Evolutionary conservation across 2,797 vertebrate genomes (phyloP).

Genomic region (Parauchenoglanis ngamensis): DNA sequence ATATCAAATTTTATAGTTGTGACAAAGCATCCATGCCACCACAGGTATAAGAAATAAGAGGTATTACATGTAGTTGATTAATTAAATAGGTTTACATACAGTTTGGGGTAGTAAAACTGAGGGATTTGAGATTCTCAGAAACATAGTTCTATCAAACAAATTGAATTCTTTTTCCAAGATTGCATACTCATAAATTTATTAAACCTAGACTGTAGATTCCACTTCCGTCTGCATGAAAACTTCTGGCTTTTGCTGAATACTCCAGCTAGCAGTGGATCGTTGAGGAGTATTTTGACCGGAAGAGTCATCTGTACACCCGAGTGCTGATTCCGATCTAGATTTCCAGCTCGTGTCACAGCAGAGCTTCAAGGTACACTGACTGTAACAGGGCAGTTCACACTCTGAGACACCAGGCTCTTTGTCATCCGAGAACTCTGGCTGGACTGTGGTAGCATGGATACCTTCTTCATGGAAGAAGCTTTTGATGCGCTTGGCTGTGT

Average conservation of each 20-base stretch:
- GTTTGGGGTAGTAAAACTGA: neutral
- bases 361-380: constrained; percentile 84
- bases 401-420: constrained; percentile 67
- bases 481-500: constrained; percentile 85
- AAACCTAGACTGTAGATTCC: constrained; percentile 55
- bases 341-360: constrained; percentile 76
- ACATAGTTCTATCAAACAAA: neutral
- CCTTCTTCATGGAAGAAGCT: constrained; percentile 85
- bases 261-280: constrained; percentile 28
- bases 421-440: constrained; percentile 82
- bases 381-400: constrained; percentile 83
- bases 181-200: neutral
- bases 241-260: constrained; percentile 21
- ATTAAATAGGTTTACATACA: constrained; percentile 7
- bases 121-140: neutral
- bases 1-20: neutral
- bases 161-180: neutral
- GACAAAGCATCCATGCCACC: neutral
- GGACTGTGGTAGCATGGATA: constrained; percentile 86
- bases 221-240: constrained; percentile 35
- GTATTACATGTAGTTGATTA: neutral
- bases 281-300: constrained; percentile 21
- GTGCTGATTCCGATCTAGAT: constrained; percentile 31
- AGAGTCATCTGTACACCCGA: constrained; percentile 17
- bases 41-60: neutral